phyloP scores from a whole-genome alignment of 64 coral and sea anemone species.

The Dendronephthya gigantea region DNA sequence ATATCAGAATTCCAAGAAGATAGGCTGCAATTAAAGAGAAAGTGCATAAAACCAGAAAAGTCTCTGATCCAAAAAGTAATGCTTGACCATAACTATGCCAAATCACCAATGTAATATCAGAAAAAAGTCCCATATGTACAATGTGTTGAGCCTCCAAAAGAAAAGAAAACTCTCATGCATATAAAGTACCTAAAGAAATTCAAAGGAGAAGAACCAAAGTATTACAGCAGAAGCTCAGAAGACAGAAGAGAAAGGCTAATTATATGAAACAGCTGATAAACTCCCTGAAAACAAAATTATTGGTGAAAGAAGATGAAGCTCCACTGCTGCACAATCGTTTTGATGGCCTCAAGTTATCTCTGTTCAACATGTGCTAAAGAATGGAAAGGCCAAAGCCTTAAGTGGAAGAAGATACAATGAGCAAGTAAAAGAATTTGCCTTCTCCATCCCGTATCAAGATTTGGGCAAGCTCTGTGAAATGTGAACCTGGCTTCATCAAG shows the following conservation, averaged over 20 bases:
- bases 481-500: not conserved
- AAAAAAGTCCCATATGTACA: not conserved
- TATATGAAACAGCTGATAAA: constrained; percentile 6
- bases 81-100: not conserved
- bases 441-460: not conserved
- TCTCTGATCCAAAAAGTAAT: not conserved
- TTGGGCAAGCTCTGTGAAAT: not conserved
- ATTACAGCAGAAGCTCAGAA: constrained; percentile 2
- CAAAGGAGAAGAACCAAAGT: not conserved
- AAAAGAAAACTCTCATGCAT: not conserved
- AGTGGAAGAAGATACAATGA: not conserved
- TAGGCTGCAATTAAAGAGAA: not conserved
- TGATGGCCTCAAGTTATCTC: not conserved
- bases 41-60: not conserved
- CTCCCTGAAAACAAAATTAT: not conserved
- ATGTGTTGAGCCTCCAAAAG: not conserved
- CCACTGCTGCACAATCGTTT: not conserved
- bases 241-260: not conserved
- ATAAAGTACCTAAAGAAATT: not conserved
- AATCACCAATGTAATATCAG: not conserved
- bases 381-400: not conserved
- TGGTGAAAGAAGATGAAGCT: not conserved
- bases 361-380: constrained; percentile 2
- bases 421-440: not conserved
- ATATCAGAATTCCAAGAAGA: not conserved